These are phyloP conservation scores for Lysiphlebus fabarum DNA, from an alignment of 1,140 invertebrate genomes.

Conservation along the genomic window DNA sequence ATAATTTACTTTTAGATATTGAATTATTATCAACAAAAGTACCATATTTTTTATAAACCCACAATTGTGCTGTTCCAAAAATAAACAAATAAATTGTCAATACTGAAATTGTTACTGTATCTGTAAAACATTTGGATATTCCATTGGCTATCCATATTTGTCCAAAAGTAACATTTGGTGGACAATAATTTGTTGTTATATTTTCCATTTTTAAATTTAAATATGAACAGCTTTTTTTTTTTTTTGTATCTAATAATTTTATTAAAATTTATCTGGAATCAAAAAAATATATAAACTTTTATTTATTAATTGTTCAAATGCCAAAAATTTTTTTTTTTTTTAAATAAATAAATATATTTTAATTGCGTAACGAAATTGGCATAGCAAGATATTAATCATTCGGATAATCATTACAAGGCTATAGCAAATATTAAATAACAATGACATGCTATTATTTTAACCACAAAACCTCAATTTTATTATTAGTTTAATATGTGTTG, in stretches of 20 bases:
- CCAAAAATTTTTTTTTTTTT: too few species aligned
- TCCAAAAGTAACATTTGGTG: conserved; percentile 72
- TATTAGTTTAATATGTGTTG: too few species aligned
- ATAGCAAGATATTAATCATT: too few species aligned
- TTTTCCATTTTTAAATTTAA: conserved; percentile 23
- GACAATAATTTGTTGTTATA: conserved; percentile 59
- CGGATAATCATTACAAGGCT: too few species aligned
- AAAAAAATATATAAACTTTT: too few species aligned
- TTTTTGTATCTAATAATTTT: not conserved
- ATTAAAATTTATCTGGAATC: too few species aligned
- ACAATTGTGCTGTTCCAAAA: conserved; percentile 77
- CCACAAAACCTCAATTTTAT: too few species aligned
- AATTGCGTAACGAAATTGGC: too few species aligned
- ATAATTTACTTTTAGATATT: conserved; percentile 69
- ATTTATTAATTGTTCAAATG: too few species aligned
- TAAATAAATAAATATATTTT: too few species aligned
- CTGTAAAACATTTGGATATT: conserved; percentile 88
- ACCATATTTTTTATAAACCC: conserved; percentile 83
- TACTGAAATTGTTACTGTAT: conserved; percentile 70
- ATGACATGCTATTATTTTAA: too few species aligned
- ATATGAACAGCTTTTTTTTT: not conserved
- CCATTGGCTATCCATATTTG: conserved; percentile 86
- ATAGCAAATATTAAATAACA: too few species aligned
- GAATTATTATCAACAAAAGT: conserved; percentile 63
- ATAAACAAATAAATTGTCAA: conserved; percentile 73